Evolutionary conservation across 1,140 invertebrate species (phyloP), one percentile per base, ranked within the genome.

Genomic region (Gryon sp.): DNA sequence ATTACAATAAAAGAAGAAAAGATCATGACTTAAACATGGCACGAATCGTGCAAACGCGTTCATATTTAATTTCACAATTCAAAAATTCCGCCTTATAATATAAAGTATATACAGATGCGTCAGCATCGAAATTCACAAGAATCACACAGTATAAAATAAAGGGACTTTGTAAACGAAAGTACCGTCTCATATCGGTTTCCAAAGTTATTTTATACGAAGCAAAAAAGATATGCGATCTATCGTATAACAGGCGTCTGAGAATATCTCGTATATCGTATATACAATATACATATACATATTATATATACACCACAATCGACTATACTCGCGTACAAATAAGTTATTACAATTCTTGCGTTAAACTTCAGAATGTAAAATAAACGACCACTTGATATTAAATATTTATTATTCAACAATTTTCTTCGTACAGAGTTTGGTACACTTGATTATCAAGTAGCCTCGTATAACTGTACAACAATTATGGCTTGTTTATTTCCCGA

Each of bases 341-440:
- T 65, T 55, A 59, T n/a, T n/a, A n/a, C n/a, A n/a, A n/a, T n/a
- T n/a, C n/a, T n/a, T n/a, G n/a, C n/a, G n/a, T n/a, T 62, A 63
- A 69, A 69, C 59, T 43, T 8, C 34, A 45, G 69, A 73, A 62
- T 68, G 63, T 38, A n/a, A 76, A 76, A 76, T 60, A 68, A 66
- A 68, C 57, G 63, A 57, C 40, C 40, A 20, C 16, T 36, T 48
- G 48, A 34, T 30, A 19, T 62, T 62, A n/a, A 66, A 69, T 76
- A 76, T 76, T 76, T 76, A 65, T 76, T 38, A 66, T 68, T 55
- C 60, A 26, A 4, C n/a, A n/a, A n/a, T n/a, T n/a, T n/a, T n/a
- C n/a, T n/a, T n/a, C n/a, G 11, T 50, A 32, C 15, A 53, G 9
- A 40, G 36, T 24, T 11, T 66, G 38, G 59, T 19, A 28, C 50